Evolutionary conservation across 1,140 invertebrate genomes (phyloP).

Genomic region (Sminthurides bifidus): DNA sequence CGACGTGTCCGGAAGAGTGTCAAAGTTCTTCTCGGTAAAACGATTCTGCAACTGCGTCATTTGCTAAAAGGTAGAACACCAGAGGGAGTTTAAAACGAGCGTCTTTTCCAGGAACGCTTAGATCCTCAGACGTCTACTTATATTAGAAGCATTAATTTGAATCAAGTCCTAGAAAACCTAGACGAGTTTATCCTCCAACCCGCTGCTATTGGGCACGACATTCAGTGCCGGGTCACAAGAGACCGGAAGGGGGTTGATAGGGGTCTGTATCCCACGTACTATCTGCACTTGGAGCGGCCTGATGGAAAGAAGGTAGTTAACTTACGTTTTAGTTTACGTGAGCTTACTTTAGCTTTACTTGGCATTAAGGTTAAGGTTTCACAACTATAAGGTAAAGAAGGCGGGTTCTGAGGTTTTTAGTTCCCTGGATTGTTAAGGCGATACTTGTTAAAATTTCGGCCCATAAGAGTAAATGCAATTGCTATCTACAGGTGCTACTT

Average conservation of each 20-base stretch:
- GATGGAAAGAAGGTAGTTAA: conserved; percentile 92
- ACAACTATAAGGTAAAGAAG: no score
- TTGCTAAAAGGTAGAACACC: no score
- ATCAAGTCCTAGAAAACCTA: conserved; percentile 3
- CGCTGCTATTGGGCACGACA: conserved; percentile 75
- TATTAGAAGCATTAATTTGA: not conserved
- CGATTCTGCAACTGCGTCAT: no score
- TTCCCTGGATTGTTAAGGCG: not conserved
- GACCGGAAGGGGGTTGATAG: conserved; percentile 95
- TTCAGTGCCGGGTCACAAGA: conserved; percentile 90
- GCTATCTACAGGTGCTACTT: conserved; percentile 58
- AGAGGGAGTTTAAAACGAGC: no score
- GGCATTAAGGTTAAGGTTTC: no score
- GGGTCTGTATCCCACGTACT: conserved; percentile 94
- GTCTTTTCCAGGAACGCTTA: no score
- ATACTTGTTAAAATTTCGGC: not conserved
- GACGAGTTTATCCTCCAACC: conserved; percentile 40
- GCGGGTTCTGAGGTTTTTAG: not conserved
- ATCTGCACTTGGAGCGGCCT: conserved; percentile 86
- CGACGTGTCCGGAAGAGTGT: not conserved
- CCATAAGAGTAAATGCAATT: not conserved
- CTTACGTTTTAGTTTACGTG: no score
- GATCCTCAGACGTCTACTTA: no score
- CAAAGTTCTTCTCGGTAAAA: conserved; percentile 4
- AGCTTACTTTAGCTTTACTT: no score